Evolutionary conservation across 2,797 vertebrate genomes (phyloP).

Genomic region (Lagorchestes hirsutus): DNA sequence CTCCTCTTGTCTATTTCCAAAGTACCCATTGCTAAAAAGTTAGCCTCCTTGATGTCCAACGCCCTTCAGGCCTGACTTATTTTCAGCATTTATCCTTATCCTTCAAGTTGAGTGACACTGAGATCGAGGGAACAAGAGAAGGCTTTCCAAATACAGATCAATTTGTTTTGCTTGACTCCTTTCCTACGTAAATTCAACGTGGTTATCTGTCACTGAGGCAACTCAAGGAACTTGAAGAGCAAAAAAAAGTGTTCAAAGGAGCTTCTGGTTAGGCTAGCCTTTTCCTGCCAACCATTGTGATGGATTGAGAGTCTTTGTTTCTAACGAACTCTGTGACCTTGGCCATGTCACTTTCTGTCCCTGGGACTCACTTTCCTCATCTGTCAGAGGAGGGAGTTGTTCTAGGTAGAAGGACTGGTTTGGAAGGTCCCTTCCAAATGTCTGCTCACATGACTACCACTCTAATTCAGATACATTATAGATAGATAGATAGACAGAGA

Average conservation of each 20-base stretch:
- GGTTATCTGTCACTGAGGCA: neutral
- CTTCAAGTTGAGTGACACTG: neutral
- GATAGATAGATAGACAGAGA: too few relatives aligned
- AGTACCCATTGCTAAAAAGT: neutral
- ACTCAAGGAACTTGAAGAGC: neutral
- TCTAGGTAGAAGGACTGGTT: neutral
- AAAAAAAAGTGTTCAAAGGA: neutral
- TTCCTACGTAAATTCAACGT: neutral
- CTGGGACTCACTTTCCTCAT: neutral
- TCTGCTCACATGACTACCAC: neutral
- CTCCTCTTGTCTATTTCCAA: neutral
- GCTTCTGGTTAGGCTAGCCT: neutral
- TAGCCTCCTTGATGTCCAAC: neutral
- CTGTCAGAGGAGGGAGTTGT: neutral
- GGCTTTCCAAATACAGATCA: neutral
- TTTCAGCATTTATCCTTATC: neutral
- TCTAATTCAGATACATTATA: neutral
- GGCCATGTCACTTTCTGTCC: neutral
- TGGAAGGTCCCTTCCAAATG: neutral
- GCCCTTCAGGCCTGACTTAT: neutral
- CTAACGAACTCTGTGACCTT: neutral
- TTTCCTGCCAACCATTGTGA: neutral
- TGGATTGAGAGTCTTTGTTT: neutral
- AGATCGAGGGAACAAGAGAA: neutral
- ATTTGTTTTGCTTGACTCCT: neutral